Conservation (phyloP, 2,888 invertebrate species). For the Melanargia galathea region DNA sequence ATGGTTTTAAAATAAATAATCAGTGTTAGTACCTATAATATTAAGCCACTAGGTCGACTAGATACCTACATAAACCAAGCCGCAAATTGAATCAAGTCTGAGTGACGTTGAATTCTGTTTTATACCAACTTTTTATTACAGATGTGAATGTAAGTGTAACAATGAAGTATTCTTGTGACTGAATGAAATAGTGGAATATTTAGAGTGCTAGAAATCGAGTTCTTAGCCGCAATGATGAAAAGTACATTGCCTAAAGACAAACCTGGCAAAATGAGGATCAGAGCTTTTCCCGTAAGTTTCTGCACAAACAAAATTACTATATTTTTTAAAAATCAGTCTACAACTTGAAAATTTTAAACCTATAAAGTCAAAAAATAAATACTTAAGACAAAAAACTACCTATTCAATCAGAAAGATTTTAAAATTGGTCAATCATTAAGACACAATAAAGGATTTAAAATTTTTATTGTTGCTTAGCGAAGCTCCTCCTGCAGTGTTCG, state of each 20-base stretch:
- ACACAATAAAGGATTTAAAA: too few relatives aligned
- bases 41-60: neutral
- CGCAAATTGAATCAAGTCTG: constrained; percentile 37
- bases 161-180: constrained; percentile 69
- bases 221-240: constrained; percentile 84
- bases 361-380: too few relatives aligned
- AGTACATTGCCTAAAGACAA: constrained; percentile 93
- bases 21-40: neutral
- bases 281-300: constrained; percentile 97
- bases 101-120: constrained; percentile 43
- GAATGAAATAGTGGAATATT: constrained; percentile 68
- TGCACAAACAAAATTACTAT: neutral
- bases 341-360: too few relatives aligned
- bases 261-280: constrained; percentile 96
- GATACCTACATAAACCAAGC: constrained; percentile 4
- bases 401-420: too few relatives aligned
- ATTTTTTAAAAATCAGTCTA: neutral
- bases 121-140: constrained; percentile 57
- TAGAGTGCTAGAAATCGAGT: constrained; percentile 53
- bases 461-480: too few relatives aligned
- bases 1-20: neutral
- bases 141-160: constrained; percentile 72
- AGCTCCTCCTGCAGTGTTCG: too few relatives aligned
- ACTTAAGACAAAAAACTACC: too few relatives aligned
- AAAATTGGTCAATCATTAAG: too few relatives aligned